Percentiles rank a stretch among this genome's conserved stretches.
phyloP scores from a whole-genome alignment of 2,113 vertebrate genomes.

The Oostethus manadensis region DNA sequence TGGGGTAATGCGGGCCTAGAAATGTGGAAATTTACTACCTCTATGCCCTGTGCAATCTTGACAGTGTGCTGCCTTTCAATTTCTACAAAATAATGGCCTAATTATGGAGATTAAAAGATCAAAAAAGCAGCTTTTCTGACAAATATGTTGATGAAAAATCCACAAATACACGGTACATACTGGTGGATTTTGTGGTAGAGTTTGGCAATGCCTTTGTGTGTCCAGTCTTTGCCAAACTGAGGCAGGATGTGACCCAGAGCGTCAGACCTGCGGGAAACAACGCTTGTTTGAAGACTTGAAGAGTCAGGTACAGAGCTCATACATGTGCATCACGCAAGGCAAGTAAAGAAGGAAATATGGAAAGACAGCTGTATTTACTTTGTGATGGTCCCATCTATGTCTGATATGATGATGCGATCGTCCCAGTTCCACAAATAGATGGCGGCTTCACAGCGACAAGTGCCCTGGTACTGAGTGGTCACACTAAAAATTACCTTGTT shows the following conservation, averaged over 20 bases:
- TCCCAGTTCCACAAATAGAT: slow-evolving; percentile 95
- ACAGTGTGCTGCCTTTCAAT: too few species aligned
- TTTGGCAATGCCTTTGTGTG: slow-evolving; percentile 85
- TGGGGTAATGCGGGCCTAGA: too few species aligned
- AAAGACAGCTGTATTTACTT: slow-evolving; percentile 70
- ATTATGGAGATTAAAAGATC: too few species aligned
- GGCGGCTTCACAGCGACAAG: slow-evolving; percentile 86
- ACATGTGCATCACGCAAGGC: neutral
- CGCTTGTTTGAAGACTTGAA: neutral
- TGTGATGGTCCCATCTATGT: slow-evolving; percentile 96
- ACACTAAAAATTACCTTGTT: slow-evolving; percentile 90
- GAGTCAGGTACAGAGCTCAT: neutral
- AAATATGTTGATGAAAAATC: neutral
- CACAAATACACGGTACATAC: slow-evolving; percentile 57
- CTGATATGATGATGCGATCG: slow-evolving; percentile 88
- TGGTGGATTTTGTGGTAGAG: slow-evolving; percentile 94
- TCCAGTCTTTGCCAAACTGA: slow-evolving; percentile 95
- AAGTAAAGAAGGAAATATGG: too few species aligned
- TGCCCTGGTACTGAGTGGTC: slow-evolving; percentile 94
- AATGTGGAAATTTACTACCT: too few species aligned
- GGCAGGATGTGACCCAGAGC: slow-evolving; percentile 91
- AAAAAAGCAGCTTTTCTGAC: too few species aligned
- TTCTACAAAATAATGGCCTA: too few species aligned
- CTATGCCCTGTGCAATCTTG: too few species aligned
- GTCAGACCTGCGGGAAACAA: slow-evolving; percentile 76